Evolutionary conservation across 2,888 invertebrate genomes (phyloP), one percentile per base, ranked within the genome.

Genomic region (Sarcophaga rosellei): DNA sequence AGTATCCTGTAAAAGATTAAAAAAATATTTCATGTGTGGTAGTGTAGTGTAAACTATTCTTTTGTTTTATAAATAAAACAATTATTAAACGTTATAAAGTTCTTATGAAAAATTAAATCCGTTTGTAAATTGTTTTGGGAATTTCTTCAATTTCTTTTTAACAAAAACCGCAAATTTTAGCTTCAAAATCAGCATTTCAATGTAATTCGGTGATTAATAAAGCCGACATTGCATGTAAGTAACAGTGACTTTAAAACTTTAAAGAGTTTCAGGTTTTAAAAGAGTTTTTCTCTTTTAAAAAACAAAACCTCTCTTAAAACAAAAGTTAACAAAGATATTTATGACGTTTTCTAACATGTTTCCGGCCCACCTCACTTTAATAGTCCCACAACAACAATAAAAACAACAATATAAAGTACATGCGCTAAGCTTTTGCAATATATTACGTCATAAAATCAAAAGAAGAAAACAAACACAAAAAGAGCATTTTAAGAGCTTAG

Each of bases 311-410:
- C 85, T 85, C 85, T 79, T 79, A 69, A 73, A 53, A 11, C 25
- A 5, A 11, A 59, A 57, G 68, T 74, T 5, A 6, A 3, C 6
- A n/a, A 53, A 74, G 77, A 69, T 62, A 74, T 77, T 78, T 74
- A 84, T 86, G 84, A 86, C 86, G 84, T 81, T 65, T 65, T 72
- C 12, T 53, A 72, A 57, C 66, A 84, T 76, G 86, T 75, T 86
- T 86, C 86, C 86, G 86, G 86, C 84, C 78, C 84, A 86, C 86
- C 86, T 86, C 84, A 81, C 81, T 86, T 84, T 81, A 81, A 84
- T 76, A 57, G 25, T 17, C 25, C 2, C n/a, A 53, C 59, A 35
- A 15, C 15, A 15, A 53, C 15, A 53, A 53, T 3, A 53, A 53
- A 4, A 53, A 53, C 12, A 53, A 53, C 53, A 53, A 15, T 4